phyloP scores from a whole-genome alignment of 2,113 vertebrate genomes.

The Petroica traversi region DNA sequence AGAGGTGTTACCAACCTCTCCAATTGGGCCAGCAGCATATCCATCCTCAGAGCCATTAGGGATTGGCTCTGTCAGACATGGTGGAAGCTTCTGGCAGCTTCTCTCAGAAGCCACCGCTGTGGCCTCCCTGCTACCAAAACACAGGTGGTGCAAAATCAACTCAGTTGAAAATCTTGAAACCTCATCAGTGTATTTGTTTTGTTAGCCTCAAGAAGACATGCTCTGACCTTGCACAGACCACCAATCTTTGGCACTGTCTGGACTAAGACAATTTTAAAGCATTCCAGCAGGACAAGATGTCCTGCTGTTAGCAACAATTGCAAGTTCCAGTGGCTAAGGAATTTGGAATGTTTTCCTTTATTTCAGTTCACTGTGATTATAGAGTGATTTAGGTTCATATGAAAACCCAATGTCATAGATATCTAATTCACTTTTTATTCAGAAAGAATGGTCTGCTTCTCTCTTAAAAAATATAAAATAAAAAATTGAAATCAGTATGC shows the following conservation, averaged over 20 bases:
- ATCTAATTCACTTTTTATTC: not conserved
- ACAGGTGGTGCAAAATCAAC: accelerated
- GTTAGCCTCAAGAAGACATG: not conserved
- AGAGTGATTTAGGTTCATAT: not conserved
- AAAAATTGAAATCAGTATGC: not conserved
- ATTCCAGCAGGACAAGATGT: not conserved
- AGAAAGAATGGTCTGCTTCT: not conserved
- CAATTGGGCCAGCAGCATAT: not conserved
- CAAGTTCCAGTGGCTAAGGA: not conserved
- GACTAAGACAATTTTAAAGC: not conserved
- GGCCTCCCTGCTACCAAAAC: accelerated
- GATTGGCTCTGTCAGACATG: accelerated
- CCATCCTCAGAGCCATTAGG: not conserved
- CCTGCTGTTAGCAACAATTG: not conserved
- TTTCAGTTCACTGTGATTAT: not conserved
- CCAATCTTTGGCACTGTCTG: not conserved
- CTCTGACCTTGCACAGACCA: not conserved
- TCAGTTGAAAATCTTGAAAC: not conserved
- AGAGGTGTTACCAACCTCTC: not conserved
- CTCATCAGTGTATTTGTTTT: not conserved
- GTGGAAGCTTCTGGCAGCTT: not conserved
- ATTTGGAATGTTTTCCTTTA: not conserved
- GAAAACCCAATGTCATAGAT: not conserved
- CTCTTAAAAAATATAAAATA: not conserved
- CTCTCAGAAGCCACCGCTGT: not conserved